Base-by-base conservation (phyloP, 2,797 vertebrate genomes). In the Crenichthys baileyi region DNA sequence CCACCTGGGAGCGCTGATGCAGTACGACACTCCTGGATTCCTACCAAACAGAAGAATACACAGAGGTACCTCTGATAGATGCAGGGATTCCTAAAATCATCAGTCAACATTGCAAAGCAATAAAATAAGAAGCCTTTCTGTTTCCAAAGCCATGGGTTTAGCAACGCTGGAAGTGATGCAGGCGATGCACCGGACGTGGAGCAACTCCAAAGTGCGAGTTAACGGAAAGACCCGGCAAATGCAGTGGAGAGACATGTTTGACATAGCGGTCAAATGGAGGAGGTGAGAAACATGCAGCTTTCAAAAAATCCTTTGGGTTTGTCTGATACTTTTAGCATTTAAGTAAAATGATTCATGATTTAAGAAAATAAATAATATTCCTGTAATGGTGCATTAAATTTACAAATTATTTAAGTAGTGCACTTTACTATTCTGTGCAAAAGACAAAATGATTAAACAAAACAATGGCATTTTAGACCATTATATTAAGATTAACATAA, bases 161-260 rank as follows among this genome's bases (percentile, higher is more conserved):
- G 98, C 98, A 0, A 96, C 97, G 0, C 90, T 99, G 72, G 98
- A 99, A 88, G 97, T 99, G 83, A 99, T 99, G 98, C 98, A 99
- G 85, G 97, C 97, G 16, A 97, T 99, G 86, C 97, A 97, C 76
- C 93, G 96, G 7, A 99, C 98, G 0, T 99, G 98, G 98, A 97
- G 96, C 83, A 99, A 98, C 92, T 97, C 97, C 0, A 99, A 99
- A 94, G 97, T 99, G 46, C 95, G 98, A 67, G 96, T 99, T 88
- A 97, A 97, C 44, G 98, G 98, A 58, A 99, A 97, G 77, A 99
- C 97, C 9, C 95, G 98, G 79, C 95, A 97, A 87, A 98, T 99
- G 97, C 98, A 98, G 90, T 99, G 98, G 98, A 96, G 97, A 89
- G 98, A 99, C 94, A 98, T 99, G 98, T 99, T 99, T 74, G 98